Base-by-base conservation (phyloP, 1,140 invertebrate species). In the Physella acuta region DNA sequence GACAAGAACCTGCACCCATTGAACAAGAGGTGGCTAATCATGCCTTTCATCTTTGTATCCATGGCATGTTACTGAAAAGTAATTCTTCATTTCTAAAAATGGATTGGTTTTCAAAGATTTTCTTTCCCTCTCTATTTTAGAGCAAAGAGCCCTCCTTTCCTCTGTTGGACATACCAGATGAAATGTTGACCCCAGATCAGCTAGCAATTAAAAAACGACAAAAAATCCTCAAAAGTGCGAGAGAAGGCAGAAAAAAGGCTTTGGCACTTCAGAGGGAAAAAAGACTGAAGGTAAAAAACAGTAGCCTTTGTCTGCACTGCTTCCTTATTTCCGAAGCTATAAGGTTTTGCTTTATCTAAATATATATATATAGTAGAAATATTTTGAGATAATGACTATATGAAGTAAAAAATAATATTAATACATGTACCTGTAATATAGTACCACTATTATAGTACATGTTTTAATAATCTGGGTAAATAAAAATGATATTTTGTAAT, bases 1-100 rank as follows among this genome's bases (percentile, higher is more conserved):
- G 90, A 1, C 88, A 88, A 2, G 89, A 90, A 75, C 89, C 88
- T 8, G 86, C 88, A 34, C 85, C 88, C 36, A 90, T 90, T 74
- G 87, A 89, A 62, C 82, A 86, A 2, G 89, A 91, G 75, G 89
- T 90, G 81, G 84, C 86, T 73, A 51, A 66, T 20, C 34, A 30
- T 51, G 4, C 24, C 2, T 1, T 26, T 61, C 5, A 28, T 17
- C 33, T 17, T 20, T 33, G 11, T 30, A 31, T 24, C 17, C 30
- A 33, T 36, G 36, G 17, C 36, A 30, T 61, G 16, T 17, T 61
- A 17, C 11, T 36, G 11, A 1, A 11, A n/a, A 3, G 28, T n/a
- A n/a, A 39, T 20, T 24, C 14, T 36, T 52, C 16, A 24, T 20
- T 53, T 0, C 1, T 49, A n/a, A n/a, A n/a, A n/a, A n/a, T n/a